A percentile compares a stretch with the other conserved stretches of the same genome.
These are phyloP conservation scores for Papilio aristodemus DNA, from an alignment of 1,140 invertebrate species.

Conservation along the genomic window DNA sequence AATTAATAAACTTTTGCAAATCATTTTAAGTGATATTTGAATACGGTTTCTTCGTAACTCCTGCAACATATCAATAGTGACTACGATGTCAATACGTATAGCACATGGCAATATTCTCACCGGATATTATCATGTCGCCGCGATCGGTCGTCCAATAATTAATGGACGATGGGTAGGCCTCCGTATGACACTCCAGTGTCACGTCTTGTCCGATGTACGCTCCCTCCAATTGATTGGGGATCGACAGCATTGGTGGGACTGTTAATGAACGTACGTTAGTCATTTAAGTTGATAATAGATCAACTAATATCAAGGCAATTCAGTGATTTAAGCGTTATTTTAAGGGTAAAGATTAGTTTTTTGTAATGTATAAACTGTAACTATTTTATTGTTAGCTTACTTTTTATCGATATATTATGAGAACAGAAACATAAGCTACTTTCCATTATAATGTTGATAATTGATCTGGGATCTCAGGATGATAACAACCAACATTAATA, in stretches of 20 bases:
- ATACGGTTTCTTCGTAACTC: neutral
- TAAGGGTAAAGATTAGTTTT: too few species aligned
- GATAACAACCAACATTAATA: too few species aligned
- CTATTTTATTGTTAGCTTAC: too few species aligned
- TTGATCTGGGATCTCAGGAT: too few species aligned
- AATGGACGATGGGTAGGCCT: conserved; percentile 81
- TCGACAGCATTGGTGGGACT: conserved; percentile 82
- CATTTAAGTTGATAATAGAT: neutral
- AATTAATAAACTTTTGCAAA: too few species aligned
- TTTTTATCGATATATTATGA: too few species aligned
- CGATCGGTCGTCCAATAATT: conserved; percentile 86
- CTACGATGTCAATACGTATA: conserved; percentile 21
- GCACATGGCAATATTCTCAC: conserved; percentile 81
- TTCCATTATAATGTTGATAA: too few species aligned
- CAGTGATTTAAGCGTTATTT: too few species aligned
- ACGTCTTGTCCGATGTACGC: conserved; percentile 82
- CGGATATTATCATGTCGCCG: conserved; percentile 94
- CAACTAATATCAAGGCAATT: too few species aligned
- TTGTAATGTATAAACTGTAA: too few species aligned
- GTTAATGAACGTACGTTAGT: conserved; percentile 13
- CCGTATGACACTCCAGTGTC: conserved; percentile 81
- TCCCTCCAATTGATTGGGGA: conserved; percentile 81
- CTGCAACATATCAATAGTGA: conserved; percentile 16
- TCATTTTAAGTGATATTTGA: neutral
- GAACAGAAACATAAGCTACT: too few species aligned